A percentile compares a stretch with the other conserved stretches of the same genome.
Conservation (phyloP, 2,113 vertebrate species). For the Hydrochoerus hydrochaeris region DNA sequence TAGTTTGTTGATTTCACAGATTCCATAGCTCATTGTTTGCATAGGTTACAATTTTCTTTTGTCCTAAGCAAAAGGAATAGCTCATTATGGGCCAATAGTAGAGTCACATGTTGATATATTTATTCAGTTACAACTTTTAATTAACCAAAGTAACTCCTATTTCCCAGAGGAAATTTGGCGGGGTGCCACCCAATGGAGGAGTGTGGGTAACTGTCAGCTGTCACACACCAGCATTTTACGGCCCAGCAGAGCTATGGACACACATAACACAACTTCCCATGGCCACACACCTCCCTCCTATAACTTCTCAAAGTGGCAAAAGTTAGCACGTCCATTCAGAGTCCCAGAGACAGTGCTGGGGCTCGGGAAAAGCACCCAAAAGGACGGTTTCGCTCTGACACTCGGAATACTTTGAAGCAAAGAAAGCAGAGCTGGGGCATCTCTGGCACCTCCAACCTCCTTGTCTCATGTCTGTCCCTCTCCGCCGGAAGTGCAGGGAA, state of each 20-base stretch:
- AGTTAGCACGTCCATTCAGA: neutral
- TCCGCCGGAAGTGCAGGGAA: too few species aligned
- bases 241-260: neutral
- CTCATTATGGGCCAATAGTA: neutral
- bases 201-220: neutral
- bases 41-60: neutral
- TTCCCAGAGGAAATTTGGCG: neutral
- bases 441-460: neutral
- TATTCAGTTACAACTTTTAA: neutral
- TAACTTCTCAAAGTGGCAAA: neutral
- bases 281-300: neutral
- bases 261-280: neutral
- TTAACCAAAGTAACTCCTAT: neutral
- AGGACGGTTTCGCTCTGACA: neutral
- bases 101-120: neutral
- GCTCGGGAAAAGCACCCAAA: neutral
- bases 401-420: neutral
- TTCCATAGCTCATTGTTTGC: neutral
- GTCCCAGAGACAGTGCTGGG: neutral
- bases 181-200: neutral
- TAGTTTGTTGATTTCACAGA: too few species aligned
- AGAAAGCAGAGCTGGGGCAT: neutral
- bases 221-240: neutral
- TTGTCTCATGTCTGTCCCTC: neutral
- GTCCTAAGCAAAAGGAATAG: neutral